Evolutionary conservation across 2,888 invertebrate genomes (phyloP).

Genomic region (Lepeophtheirus nordmannii): DNA sequence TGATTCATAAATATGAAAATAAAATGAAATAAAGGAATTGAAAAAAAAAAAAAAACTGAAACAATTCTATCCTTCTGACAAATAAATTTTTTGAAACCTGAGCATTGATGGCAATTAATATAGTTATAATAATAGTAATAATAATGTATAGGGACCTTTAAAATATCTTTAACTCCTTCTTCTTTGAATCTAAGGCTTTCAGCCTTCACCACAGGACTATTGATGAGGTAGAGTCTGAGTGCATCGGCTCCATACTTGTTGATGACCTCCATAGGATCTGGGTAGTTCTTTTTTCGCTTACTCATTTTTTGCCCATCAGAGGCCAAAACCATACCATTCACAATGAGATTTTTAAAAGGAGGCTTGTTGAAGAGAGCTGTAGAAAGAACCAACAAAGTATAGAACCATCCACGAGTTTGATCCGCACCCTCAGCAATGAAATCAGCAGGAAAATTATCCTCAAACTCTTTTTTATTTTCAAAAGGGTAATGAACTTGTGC

Average conservation of each 20-base stretch:
- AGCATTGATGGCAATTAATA: too few species aligned
- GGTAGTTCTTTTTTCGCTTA: conserved; percentile 95
- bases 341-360: conserved; percentile 93
- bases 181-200: conserved; percentile 93
- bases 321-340: conserved; percentile 88
- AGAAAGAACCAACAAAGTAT: conserved; percentile 88
- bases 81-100: too few species aligned
- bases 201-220: conserved; percentile 81
- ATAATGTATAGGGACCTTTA: conserved; percentile 45
- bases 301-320: conserved; percentile 98
- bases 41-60: too few species aligned
- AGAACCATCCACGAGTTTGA: conserved; percentile 46
- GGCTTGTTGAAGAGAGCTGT: conserved; percentile 88
- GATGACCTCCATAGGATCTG: conserved; percentile 76
- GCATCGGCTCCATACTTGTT: conserved; percentile 93
- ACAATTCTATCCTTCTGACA: too few species aligned
- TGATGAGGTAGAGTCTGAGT: conserved; percentile 80
- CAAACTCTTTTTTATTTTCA: conserved; percentile 63
- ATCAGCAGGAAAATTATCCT: conserved; percentile 86
- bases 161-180: conserved; percentile 84
- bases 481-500: conserved; percentile 93
- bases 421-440: conserved; percentile 99
- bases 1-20: too few species aligned
- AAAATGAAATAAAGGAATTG: too few species aligned
- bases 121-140: too few species aligned